Conservation (phyloP, 2,888 invertebrate species). For the Calameuta pallipes region DNA sequence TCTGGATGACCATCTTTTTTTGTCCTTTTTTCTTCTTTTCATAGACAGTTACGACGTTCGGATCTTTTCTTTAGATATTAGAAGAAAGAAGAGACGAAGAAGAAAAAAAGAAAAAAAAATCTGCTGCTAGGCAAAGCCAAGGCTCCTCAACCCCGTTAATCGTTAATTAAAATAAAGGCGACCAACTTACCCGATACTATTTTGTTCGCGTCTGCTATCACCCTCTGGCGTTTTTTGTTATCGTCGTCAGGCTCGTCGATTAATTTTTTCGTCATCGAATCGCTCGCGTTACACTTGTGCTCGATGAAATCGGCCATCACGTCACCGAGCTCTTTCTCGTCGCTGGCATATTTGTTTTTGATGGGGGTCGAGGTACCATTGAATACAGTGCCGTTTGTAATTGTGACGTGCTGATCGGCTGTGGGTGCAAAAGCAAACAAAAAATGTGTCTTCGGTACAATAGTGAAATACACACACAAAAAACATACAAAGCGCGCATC, state of each 20-base stretch:
- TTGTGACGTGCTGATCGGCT: constrained; percentile 64
- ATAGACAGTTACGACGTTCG: no score
- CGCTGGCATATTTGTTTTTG: constrained; percentile 65
- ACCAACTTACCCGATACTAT: constrained; percentile 62
- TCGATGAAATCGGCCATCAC: constrained; percentile 63
- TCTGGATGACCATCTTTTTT: constrained; percentile 18
- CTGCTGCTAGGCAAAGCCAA: constrained; percentile 53
- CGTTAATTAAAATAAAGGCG: constrained; percentile 3
- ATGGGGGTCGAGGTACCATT: constrained; percentile 65
- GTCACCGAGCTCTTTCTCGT: constrained; percentile 63
- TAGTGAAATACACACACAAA: neutral
- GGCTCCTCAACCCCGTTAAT: constrained; percentile 60
- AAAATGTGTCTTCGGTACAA: constrained; percentile 9
- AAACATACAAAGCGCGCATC: neutral
- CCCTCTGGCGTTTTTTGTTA: constrained; percentile 59
- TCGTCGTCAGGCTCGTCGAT: constrained; percentile 54
- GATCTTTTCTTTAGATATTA: no score
- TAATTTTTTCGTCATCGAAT: constrained; percentile 60
- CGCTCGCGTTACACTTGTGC: constrained; percentile 57
- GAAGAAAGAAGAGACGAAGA: no score
- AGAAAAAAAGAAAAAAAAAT: constrained; percentile 1
- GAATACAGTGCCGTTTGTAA: constrained; percentile 65
- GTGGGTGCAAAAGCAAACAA: constrained; percentile 47
- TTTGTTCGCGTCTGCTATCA: constrained; percentile 61
- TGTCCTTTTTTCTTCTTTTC: neutral